Conservation (phyloP, 23 tunicate genomes). For the Botrylloides violaceus region DNA sequence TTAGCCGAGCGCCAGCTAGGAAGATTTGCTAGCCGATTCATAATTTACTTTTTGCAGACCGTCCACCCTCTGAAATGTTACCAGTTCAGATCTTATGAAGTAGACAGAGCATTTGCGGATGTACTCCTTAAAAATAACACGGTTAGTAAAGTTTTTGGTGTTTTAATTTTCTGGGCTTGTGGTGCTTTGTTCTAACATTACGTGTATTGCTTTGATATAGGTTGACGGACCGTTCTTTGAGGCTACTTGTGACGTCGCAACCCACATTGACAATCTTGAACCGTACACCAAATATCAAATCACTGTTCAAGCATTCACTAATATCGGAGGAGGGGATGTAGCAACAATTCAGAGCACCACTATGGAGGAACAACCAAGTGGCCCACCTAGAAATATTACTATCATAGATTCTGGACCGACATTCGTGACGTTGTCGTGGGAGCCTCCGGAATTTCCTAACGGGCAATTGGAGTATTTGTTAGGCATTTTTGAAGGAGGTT, state of each 20-base stretch:
- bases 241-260: not conserved
- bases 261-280: not conserved
- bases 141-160: too few relatives aligned
- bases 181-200: too few relatives aligned
- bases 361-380: conserved; percentile 30
- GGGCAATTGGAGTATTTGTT: not conserved
- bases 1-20: too few relatives aligned
- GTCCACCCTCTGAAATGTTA: too few relatives aligned
- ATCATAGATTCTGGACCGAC: conserved; percentile 2
- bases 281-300: conserved; percentile 32
- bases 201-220: too few relatives aligned
- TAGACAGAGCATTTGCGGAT: too few relatives aligned
- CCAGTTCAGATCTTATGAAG: too few relatives aligned
- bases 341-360: not conserved
- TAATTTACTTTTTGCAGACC: too few relatives aligned
- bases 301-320: conserved; percentile 25
- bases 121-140: too few relatives aligned
- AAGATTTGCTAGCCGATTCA: too few relatives aligned
- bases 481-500: not conserved
- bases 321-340: conserved; percentile 25
- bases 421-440: not conserved
- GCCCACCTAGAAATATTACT: conserved; percentile 23
- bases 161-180: too few relatives aligned
- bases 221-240: not conserved
- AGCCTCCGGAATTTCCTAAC: conserved; percentile 8